Evolutionary conservation across 92 coral and sea anemone genomes (phyloP).

Genomic region (Palythoa heliodiscus): DNA sequence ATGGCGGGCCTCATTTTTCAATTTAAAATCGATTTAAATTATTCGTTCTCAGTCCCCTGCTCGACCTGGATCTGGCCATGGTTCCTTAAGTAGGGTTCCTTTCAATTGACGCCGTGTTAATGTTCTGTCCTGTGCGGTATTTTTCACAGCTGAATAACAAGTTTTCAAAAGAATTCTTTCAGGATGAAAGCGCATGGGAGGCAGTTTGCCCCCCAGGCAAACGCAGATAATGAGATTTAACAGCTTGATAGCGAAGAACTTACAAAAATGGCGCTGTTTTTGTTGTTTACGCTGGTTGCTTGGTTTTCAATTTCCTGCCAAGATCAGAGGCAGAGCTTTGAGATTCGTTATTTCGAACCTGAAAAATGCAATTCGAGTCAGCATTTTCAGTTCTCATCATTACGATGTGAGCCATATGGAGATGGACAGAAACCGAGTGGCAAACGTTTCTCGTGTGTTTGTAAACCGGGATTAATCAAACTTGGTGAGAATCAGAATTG

Average conservation of each 20-base stretch:
- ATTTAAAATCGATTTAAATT: no score
- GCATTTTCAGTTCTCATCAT: conserved; percentile 78
- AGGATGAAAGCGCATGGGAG: no score
- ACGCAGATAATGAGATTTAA: background rate
- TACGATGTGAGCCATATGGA: conserved; percentile 65
- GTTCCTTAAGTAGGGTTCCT: no score
- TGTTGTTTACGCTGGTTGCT: conserved; percentile 50
- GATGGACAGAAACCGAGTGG: conserved; percentile 56
- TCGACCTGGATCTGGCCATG: no score
- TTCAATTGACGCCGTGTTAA: no score
- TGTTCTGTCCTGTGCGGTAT: no score
- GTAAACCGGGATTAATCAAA: conserved; percentile 1
- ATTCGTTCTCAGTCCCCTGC: no score
- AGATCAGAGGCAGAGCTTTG: conserved; percentile 24
- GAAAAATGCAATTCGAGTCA: conserved; percentile 55
- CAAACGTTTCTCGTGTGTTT: conserved; percentile 65
- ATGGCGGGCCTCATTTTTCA: no score
- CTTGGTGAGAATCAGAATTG: conserved; percentile 42
- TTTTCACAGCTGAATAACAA: no score
- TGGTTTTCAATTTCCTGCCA: conserved; percentile 51
- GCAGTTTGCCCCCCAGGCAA: background rate
- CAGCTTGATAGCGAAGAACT: no score
- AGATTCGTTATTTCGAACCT: conserved; percentile 63
- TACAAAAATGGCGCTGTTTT: conserved; percentile 64
- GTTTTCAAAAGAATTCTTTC: no score